These are phyloP conservation scores for Drosophila ananassae DNA, from an alignment of 1,140 invertebrate genomes.

Conservation along the genomic window DNA sequence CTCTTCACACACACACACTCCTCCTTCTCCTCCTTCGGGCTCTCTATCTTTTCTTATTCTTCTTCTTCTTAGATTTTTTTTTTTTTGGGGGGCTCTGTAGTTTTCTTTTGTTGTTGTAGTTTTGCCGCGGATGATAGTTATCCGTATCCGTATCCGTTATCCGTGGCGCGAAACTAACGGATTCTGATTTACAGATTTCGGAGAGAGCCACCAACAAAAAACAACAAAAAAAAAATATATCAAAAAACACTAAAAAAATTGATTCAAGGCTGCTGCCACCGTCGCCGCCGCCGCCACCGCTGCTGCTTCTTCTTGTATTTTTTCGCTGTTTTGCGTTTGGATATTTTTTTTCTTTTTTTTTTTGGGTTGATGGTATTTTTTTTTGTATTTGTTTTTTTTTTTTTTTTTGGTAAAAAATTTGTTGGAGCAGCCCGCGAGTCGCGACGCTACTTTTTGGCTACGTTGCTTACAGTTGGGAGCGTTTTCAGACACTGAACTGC, in stretches of 20 bases:
- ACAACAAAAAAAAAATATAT: slow-evolving; percentile 14
- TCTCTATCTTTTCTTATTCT: not conserved
- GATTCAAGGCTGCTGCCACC: slow-evolving; percentile 29
- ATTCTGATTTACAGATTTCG: slow-evolving; percentile 2
- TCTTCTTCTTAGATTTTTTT: not conserved
- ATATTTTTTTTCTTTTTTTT: slow-evolving; percentile 22
- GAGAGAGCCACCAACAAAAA: slow-evolving; percentile 12
- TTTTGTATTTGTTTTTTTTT: slow-evolving; percentile 22
- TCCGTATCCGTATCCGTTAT: slow-evolving; percentile 21
- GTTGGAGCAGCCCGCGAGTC: slow-evolving; percentile 34
- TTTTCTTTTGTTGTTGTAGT: not conserved
- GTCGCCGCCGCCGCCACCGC: slow-evolving; percentile 1
- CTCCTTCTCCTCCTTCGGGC: not conserved
- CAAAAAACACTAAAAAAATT: slow-evolving; percentile 34
- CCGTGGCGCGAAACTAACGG: slow-evolving; percentile 40
- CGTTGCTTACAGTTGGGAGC: slow-evolving; percentile 74
- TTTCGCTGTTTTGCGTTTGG: slow-evolving; percentile 25
- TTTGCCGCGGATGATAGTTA: slow-evolving; percentile 8
- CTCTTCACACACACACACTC: slow-evolving; percentile 3
- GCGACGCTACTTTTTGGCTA: slow-evolving; percentile 34
- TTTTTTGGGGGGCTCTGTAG: not conserved
- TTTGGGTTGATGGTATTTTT: slow-evolving; percentile 17
- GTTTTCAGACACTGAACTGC: slow-evolving; percentile 70
- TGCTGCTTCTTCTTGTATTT: slow-evolving; percentile 14
- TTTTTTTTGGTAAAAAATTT: slow-evolving; percentile 23